phyloP scores from a whole-genome alignment of 2,888 invertebrate genomes.

The Epinotia demarniana region DNA sequence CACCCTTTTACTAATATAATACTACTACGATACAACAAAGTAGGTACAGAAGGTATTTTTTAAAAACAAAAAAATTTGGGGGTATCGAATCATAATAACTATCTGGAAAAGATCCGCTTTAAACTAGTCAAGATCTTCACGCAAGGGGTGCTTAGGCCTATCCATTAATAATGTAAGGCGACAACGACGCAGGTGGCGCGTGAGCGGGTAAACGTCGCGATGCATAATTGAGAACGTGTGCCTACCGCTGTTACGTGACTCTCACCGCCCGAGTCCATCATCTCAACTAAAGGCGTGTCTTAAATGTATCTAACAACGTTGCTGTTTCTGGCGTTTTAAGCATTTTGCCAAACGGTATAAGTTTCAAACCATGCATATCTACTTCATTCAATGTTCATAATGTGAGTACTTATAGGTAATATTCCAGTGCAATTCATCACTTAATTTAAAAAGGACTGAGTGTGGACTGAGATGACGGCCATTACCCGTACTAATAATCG shows the following conservation, averaged over 20 bases:
- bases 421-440: too few species aligned
- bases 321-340: not conserved
- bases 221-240: slow-evolving; percentile 81
- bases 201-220: slow-evolving; percentile 71
- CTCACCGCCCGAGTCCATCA: slow-evolving; percentile 45
- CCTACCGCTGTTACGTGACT: slow-evolving; percentile 64
- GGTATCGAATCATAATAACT: not conserved
- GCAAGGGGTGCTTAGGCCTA: slow-evolving; percentile 43
- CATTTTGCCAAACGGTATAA: too few species aligned
- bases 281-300: slow-evolving; percentile 53
- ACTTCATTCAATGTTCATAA: too few species aligned
- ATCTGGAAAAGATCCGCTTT: not conserved
- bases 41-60: not conserved
- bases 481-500: too few species aligned
- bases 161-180: slow-evolving; percentile 81
- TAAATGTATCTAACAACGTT: slow-evolving; percentile 6
- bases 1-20: too few species aligned
- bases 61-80: too few species aligned
- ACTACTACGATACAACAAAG: not conserved
- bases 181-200: slow-evolving; percentile 77
- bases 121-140: slow-evolving; percentile 38
- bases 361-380: too few species aligned
- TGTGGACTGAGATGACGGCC: too few species aligned
- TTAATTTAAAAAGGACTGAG: too few species aligned
- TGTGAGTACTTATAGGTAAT: too few species aligned